phyloP scores from a whole-genome alignment of 2,113 vertebrate genomes.

The Holacanthus passer region DNA sequence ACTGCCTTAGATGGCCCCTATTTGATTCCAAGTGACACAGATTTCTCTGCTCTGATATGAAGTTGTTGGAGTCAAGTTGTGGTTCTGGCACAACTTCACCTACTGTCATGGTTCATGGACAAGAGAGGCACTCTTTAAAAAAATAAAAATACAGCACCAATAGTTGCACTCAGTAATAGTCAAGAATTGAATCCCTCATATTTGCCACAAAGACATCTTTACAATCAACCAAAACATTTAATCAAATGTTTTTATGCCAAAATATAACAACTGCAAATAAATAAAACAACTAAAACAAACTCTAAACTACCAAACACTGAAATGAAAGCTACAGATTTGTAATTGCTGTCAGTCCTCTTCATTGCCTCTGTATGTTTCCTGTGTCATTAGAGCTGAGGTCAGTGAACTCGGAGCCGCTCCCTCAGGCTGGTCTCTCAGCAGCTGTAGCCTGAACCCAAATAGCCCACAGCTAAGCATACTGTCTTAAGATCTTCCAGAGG shows the following conservation, averaged over 20 bases:
- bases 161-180: no score
- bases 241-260: no score
- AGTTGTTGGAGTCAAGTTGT: slow-evolving; percentile 44
- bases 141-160: background rate
- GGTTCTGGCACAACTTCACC: slow-evolving; percentile 7
- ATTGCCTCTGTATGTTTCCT: slow-evolving; percentile 29
- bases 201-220: no score
- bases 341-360: slow-evolving; percentile 30
- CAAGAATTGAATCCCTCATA: no score
- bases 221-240: no score
- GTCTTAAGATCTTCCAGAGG: no score
- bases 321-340: no score
- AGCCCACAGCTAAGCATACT: slow-evolving; percentile 54
- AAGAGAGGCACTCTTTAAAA: background rate
- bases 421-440: slow-evolving; percentile 58
- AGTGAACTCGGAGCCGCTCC: slow-evolving; percentile 62
- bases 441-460: slow-evolving; percentile 57
- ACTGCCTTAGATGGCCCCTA: slow-evolving; percentile 24
- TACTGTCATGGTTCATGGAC: background rate
- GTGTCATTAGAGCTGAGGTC: slow-evolving; percentile 50
- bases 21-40: slow-evolving; percentile 38
- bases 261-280: no score
- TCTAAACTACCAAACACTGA: no score
- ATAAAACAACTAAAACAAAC: no score
- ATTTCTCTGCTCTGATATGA: slow-evolving; percentile 27